A percentile compares a stretch with the other conserved stretches of the same genome.
Conservation (phyloP, 2,113 vertebrate genomes). For the Pontoporia blainvillei region DNA sequence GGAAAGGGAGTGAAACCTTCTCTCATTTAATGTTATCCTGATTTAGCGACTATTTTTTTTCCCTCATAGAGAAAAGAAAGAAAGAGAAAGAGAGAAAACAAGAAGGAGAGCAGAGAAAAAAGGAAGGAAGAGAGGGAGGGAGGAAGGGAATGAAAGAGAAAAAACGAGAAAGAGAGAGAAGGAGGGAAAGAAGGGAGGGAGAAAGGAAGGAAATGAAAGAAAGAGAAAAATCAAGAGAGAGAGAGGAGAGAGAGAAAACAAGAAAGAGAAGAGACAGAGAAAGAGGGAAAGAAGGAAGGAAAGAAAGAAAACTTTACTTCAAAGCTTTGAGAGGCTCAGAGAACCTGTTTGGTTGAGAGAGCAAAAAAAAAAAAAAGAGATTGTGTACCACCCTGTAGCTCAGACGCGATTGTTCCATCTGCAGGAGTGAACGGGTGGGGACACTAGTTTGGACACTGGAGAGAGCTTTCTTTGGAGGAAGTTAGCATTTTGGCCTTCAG, state of each 20-base stretch:
- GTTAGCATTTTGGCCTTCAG: not conserved
- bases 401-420: rapidly evolving
- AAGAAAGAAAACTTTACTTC: not conserved
- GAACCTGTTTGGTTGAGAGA: not conserved
- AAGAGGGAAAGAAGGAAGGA: no score
- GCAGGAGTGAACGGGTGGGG: rapidly evolving
- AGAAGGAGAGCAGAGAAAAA: not conserved
- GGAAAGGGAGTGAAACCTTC: constrained; percentile 16
- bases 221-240: no score
- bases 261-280: not conserved
- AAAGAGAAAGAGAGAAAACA: not conserved
- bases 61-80: not conserved
- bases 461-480: not conserved
- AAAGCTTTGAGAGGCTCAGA: not conserved
- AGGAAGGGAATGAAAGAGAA: not conserved
- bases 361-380: no score
- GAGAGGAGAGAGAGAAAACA: not conserved
- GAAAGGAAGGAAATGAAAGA: no score
- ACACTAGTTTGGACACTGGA: rapidly evolving
- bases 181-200: no score
- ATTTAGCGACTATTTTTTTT: constrained; percentile 35
- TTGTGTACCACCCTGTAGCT: not conserved
- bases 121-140: no score
- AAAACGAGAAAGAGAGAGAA: no score
- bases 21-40: not conserved